A percentile compares a stretch with the other conserved stretches of the same genome.
These are phyloP conservation scores for Zosterops pallidus DNA, from an alignment of 2,113 vertebrate species.

Conservation along the genomic window DNA sequence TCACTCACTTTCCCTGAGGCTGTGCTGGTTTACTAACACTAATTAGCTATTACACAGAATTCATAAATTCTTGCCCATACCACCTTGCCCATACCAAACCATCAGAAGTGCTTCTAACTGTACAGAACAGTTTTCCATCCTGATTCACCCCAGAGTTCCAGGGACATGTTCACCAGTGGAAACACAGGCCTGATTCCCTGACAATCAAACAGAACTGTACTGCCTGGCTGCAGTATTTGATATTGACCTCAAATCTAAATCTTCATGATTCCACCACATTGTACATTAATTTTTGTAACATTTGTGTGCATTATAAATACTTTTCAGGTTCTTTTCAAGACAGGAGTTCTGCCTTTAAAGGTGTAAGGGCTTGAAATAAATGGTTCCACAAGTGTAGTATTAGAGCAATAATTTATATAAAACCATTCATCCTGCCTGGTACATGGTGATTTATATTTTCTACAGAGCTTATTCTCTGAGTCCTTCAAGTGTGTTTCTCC, in stretches of 20 bases:
- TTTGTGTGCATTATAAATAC: background rate
- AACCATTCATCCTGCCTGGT: slow-evolving; percentile 36
- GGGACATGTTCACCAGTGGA: background rate
- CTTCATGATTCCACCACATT: background rate
- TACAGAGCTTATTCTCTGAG: background rate
- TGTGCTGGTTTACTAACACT: background rate
- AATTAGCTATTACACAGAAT: background rate
- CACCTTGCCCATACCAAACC: background rate
- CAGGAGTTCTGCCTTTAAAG: background rate
- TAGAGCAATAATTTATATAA: slow-evolving; percentile 29
- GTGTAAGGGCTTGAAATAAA: background rate
- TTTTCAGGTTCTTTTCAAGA: background rate
- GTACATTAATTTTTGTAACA: background rate
- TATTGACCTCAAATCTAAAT: background rate
- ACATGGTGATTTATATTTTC: background rate
- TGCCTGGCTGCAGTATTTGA: background rate
- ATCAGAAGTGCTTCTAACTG: background rate
- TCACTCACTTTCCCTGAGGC: background rate
- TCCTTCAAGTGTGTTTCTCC: background rate
- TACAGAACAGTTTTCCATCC: background rate
- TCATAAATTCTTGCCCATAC: background rate
- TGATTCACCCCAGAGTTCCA: background rate
- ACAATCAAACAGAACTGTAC: background rate
- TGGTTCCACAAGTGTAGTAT: background rate
- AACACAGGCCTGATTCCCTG: background rate